Evolutionary conservation across 1,140 invertebrate species (phyloP).

Genomic region (Drosophila melanogaster): Release_6_plus_ISO1_MT NT_037436.4:6452501-6453000

Average conservation of each 20-base stretch:
- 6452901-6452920: conserved; percentile 83
- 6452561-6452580: conserved; percentile 48
- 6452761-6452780: conserved; percentile 48
- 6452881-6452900: conserved; percentile 77
- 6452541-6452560: conserved; percentile 54
- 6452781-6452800: conserved; percentile 29
- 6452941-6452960: conserved; percentile 1
- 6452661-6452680: conserved; percentile 26
- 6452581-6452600: conserved; percentile 3
- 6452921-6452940: conserved; percentile 68
- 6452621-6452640: conserved; percentile 46
- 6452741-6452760: conserved; percentile 68
- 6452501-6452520: conserved; percentile 50
- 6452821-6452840: conserved; percentile 76
- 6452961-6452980: conserved; percentile 7
- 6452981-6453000: conserved; percentile 49
- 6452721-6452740: conserved; percentile 73
- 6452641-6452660: conserved; percentile 38
- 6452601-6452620: conserved; percentile 52
- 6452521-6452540: conserved; percentile 62
- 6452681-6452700: conserved; percentile 50
- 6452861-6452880: conserved; percentile 74
- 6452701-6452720: conserved; percentile 48
- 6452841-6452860: conserved; percentile 71
- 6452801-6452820: conserved; percentile 55